Evolutionary conservation across 2,113 vertebrate genomes (phyloP).

Genomic region (Spermophilus dauricus): DNA sequence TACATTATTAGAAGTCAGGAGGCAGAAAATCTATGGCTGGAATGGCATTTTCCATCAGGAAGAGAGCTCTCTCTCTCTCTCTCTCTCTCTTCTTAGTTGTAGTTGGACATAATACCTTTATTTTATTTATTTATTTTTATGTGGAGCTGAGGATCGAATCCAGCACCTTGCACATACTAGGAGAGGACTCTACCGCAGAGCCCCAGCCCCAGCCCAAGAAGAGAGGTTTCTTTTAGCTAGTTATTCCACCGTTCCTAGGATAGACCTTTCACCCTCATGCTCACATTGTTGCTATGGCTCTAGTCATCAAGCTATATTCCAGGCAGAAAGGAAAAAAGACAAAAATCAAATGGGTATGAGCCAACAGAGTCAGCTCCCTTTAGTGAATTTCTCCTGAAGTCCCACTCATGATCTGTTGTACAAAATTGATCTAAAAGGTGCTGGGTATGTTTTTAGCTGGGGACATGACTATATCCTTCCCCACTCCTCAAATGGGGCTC

Average conservation of each 20-base stretch:
- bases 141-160: no score
- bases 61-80: not conserved
- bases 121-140: no score
- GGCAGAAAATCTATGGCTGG: not conserved
- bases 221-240: not conserved
- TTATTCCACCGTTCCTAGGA: not conserved
- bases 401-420: not conserved
- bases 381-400: constrained; percentile 7
- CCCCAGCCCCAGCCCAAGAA: not conserved
- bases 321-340: not conserved
- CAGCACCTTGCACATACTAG: no score
- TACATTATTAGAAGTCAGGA: constrained; percentile 1
- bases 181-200: no score
- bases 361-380: not conserved
- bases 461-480: not conserved
- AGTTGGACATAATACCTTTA: no score
- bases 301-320: not conserved
- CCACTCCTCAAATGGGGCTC: not conserved
- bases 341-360: not conserved
- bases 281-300: not conserved
- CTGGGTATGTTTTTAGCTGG: constrained; percentile 14
- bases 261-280: not conserved
- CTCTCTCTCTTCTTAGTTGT: no score
- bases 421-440: constrained; percentile 25
- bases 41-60: not conserved